Percentiles rank a stretch among this genome's conserved stretches.
Evolutionary conservation across 53 echinoderm and acorn worm species (phyloP).

Genomic region (Apostichopus leukothele): DNA sequence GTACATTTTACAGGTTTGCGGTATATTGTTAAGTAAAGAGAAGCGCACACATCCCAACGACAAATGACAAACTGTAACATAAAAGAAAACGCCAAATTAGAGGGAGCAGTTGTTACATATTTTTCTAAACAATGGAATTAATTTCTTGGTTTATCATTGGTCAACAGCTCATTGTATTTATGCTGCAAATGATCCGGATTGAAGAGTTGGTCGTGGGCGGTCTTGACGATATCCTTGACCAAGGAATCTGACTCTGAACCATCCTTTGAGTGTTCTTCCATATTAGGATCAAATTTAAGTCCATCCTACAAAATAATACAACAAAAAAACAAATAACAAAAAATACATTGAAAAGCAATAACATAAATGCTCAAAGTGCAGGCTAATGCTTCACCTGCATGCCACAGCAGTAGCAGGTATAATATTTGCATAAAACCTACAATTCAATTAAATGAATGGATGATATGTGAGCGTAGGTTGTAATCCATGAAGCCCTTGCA

Average conservation of each 20-base stretch:
- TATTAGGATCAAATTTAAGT: neutral
- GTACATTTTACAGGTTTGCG: too few species aligned
- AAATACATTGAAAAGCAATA: neutral
- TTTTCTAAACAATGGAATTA: neutral
- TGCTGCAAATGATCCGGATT: slow-evolving; percentile 26
- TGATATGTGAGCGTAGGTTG: too few species aligned
- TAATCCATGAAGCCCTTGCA: too few species aligned
- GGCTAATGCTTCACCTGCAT: neutral
- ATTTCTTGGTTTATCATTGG: neutral
- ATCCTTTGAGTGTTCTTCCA: neutral
- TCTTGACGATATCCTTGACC: neutral
- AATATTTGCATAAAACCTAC: too few species aligned
- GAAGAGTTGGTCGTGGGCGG: slow-evolving; percentile 15
- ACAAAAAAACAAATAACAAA: neutral
- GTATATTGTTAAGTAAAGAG: too few species aligned
- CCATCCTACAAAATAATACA: neutral
- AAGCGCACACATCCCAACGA: too few species aligned
- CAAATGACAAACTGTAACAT: too few species aligned
- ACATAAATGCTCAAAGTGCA: too few species aligned
- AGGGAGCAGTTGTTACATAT: too few species aligned
- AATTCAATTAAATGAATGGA: too few species aligned
- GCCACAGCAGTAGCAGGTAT: too few species aligned
- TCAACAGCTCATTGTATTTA: neutral
- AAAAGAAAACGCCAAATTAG: too few species aligned
- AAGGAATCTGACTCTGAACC: neutral